These are phyloP conservation scores for Deroptyus accipitrinus DNA, from an alignment of 2,113 vertebrate species.

Conservation along the genomic window DNA sequence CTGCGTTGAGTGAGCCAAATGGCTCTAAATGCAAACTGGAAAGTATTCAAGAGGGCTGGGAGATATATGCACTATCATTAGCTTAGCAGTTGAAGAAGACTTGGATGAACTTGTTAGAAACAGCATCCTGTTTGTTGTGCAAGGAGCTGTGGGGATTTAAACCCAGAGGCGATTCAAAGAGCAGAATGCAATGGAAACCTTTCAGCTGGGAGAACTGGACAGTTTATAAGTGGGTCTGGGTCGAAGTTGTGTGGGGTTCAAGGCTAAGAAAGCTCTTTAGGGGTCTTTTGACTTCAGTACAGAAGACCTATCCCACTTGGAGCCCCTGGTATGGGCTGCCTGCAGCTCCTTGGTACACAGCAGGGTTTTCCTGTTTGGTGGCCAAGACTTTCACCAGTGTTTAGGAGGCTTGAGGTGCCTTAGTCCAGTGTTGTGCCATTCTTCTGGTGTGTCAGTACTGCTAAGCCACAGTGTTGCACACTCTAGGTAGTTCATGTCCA, in stretches of 20 bases:
- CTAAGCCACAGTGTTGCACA: neutral
- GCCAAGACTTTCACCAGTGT: neutral
- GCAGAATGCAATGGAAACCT: neutral
- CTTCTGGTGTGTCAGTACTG: neutral
- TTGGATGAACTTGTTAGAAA: neutral
- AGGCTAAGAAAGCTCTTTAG: neutral
- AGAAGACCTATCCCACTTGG: neutral
- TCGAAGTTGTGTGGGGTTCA: fast-evolving
- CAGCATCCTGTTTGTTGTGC: neutral
- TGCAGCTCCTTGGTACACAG: neutral
- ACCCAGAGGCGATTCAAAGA: neutral
- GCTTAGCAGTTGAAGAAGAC: neutral
- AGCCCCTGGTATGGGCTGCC: neutral
- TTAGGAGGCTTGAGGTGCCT: neutral
- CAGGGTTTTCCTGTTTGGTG: neutral
- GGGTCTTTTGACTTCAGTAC: neutral
- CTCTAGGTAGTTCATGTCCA: neutral
- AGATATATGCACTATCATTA: neutral
- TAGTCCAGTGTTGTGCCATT: neutral
- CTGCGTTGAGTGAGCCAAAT: conserved; percentile 14
- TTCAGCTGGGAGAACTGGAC: neutral
- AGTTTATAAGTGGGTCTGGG: neutral
- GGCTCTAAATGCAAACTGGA: conserved; percentile 6
- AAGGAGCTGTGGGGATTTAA: neutral
- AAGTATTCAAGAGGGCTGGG: neutral